Base-by-base conservation (phyloP, 92 coral and sea anemone species). In the Siderastrea siderea region DNA sequence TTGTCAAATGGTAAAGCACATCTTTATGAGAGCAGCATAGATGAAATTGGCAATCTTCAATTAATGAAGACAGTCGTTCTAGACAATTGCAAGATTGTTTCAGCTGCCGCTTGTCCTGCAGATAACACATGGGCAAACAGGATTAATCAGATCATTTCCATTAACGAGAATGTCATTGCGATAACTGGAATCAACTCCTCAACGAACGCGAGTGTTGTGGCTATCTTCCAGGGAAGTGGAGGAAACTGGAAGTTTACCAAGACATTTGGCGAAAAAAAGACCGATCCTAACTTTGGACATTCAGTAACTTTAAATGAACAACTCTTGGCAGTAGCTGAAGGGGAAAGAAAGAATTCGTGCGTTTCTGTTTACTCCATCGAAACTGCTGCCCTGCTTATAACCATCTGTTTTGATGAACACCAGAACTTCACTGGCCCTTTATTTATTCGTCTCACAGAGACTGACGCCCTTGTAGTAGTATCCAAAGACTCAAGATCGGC, bases 111-210 rank as follows among this genome's bases (percentile, higher is more conserved):
- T 45, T 95, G 96, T 55, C 52, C 38, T 2, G 61, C 68, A 16
- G 78, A 81, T 49, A 66, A 61, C 43, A 70, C 84, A 19, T 96
- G 99, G 99, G 71, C 95, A 87, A 92, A 93, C 63, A 55, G 47
- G 6, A 68, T 92, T 12, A 88, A 88, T 17, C 83, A 87, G 57
- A 80, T 50, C 55, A 77, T 90, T 58, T 92, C 85, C 47, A 66
- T 91, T 45, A 54, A 85, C 55, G 86, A 88, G 12, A 48, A 91
- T 13, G 84, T 90, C 4, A 14, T 96, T 38, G 93, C 94, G 1
- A 83, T 91, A 55, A 91, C 88, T 16, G 99, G 96, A 55, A 82
- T 58, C 16, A 63, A 65, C 4, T 75, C 78, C 1, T 3, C 77
- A 47, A 48, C 89, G 7, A 89, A 95, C 64, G 65, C 26, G 7